phyloP scores from a whole-genome alignment of 2,113 vertebrate species.

The Vulpes lagopus region DNA sequence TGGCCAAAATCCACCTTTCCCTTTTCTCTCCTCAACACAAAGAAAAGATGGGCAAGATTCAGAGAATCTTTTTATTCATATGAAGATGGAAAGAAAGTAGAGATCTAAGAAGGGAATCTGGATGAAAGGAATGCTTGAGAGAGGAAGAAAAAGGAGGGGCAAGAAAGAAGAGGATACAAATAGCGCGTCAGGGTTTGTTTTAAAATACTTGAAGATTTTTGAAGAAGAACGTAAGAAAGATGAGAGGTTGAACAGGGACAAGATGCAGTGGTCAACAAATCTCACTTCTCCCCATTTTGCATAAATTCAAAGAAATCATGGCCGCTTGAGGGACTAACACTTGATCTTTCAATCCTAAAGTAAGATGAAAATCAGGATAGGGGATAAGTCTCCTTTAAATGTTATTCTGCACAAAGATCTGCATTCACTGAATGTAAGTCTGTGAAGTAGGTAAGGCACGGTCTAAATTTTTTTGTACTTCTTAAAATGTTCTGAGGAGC shows the following conservation, averaged over 20 bases:
- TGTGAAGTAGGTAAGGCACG: background rate
- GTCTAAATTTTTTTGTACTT: conserved; percentile 14
- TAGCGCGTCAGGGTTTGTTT: background rate
- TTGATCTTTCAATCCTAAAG: background rate
- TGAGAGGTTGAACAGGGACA: background rate
- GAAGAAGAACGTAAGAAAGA: background rate
- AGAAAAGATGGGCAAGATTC: background rate
- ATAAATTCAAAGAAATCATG: conserved; percentile 39
- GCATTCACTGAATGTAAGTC: background rate
- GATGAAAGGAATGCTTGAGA: background rate
- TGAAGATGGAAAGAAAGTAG: background rate
- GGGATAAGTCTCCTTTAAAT: background rate
- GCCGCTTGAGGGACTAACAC: background rate
- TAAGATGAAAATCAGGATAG: background rate
- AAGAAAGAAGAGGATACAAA: background rate
- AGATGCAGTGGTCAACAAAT: background rate
- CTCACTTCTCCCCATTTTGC: background rate
- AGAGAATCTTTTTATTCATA: background rate
- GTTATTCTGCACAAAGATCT: background rate
- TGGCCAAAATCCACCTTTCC: background rate
- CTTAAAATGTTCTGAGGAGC: background rate
- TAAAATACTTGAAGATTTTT: conserved; percentile 8
- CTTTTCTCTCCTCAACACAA: background rate
- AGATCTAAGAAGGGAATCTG: background rate
- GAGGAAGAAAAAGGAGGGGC: background rate